Evolutionary conservation across 2,797 vertebrate species (phyloP).

Genomic region (Emys orbicularis): DNA sequence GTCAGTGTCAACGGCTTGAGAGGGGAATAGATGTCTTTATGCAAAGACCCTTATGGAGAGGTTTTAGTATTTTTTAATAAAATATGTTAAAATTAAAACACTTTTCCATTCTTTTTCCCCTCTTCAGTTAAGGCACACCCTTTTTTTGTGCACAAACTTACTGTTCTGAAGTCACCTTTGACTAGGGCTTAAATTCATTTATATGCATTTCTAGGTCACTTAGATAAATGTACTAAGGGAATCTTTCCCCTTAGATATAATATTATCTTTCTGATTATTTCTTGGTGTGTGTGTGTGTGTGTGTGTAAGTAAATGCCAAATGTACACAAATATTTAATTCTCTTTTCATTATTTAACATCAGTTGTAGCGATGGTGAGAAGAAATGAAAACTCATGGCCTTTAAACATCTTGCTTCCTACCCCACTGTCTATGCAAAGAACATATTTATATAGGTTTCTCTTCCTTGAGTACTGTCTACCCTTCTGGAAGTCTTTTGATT

Average conservation of each 20-base stretch:
- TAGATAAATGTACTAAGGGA: not conserved
- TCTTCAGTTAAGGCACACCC: rapidly evolving
- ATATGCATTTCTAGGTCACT: not conserved
- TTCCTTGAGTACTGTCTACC: not conserved
- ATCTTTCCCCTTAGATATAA: not conserved
- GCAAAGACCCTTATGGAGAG: not conserved
- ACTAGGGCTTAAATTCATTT: not conserved
- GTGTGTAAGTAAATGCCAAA: rapidly evolving
- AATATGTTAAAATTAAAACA: not conserved
- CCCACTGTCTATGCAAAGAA: not conserved
- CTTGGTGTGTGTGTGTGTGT: not conserved
- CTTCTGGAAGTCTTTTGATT: not conserved
- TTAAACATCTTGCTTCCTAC: not conserved
- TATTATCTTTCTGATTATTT: not conserved
- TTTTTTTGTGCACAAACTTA: not conserved
- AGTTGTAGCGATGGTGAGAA: not conserved
- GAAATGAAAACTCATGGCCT: not conserved
- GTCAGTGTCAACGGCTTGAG: not conserved
- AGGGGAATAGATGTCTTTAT: not conserved
- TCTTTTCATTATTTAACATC: not conserved
- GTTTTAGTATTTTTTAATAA: not conserved
- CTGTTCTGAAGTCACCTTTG: not conserved
- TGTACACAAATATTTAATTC: not conserved
- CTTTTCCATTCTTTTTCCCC: not conserved
- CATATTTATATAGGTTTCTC: not conserved